Base-by-base conservation (phyloP, 2,113 vertebrate species). In the Epinephelus cyanopodus region DNA sequence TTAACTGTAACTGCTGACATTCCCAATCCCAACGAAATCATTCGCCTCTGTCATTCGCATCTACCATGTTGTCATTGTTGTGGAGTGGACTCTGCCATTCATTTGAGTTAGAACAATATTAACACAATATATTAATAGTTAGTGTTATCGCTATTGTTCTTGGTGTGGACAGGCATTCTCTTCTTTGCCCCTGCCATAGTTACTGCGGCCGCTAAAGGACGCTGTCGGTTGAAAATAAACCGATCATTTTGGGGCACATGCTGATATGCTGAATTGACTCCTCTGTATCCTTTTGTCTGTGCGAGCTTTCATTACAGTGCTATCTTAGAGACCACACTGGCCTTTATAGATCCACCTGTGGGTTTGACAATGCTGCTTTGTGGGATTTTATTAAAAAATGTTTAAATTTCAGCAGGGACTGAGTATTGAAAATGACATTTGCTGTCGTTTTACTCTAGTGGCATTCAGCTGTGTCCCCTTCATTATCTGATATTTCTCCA, bases 361-460 rank as follows among this genome's bases (percentile, higher is more conserved):
- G 53, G 6, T 71, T 53, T 62, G 57, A 45, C 63, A 50, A 6
- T 54, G 37, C 54, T 27, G 15, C 2, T 15, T 42, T 66, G 56
- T 33, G 48, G 61, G 18, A 48, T 69, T 84, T 74, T 48, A 74
- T 75, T 57, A 64, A 63, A 64, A 65, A 23, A 76, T 10, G 50
- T 54, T 37, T 45, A 67, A 0, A 19, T 15, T 77, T 71, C 23
- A 21, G 14, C 0, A 27, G 21, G 17, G 75, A 25, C 13, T 29
- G n/a, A 67, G 67, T 29, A 70, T 52, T 70, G 50, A 81, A 81
- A 82, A 72, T 18, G 54, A 62, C n/a, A 70, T 81, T 74, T 81
- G 13, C 47, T 23, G 33, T 72, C 4, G 23, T 79, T 64, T 64
- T 27, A 27, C 45, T 21, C 3, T n/a, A 60, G 74, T 39, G 53